phyloP scores from a whole-genome alignment of 2,888 invertebrate species.

The Cheilosia urbana region DNA sequence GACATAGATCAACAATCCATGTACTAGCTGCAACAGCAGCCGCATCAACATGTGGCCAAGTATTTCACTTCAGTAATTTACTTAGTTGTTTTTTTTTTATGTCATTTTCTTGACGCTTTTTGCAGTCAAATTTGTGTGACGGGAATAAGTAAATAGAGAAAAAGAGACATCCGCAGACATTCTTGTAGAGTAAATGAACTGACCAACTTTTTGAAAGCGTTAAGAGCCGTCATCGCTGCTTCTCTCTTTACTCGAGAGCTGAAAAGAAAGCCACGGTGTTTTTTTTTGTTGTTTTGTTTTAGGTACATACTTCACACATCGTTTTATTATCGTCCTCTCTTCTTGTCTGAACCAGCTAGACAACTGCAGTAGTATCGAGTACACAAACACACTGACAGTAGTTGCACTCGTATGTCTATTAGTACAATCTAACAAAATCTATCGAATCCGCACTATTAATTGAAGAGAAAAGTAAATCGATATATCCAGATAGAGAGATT shows the following conservation, averaged over 20 bases:
- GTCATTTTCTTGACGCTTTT: conserved; percentile 1
- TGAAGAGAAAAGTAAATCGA: conserved; percentile 45
- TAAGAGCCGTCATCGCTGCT: conserved; percentile 21
- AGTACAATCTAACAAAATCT: conserved; percentile 17
- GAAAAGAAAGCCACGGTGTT: conserved; percentile 65
- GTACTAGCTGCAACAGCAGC: conserved; percentile 6
- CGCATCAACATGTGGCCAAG: conserved; percentile 25
- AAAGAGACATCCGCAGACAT: conserved; percentile 18
- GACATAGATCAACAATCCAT: conserved; percentile 55
- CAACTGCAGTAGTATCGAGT: conserved; percentile 4
- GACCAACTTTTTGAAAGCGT: conserved; percentile 45
- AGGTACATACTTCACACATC: conserved; percentile 56
- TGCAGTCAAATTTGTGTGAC: conserved; percentile 28
- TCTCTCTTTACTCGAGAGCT: conserved; percentile 9
- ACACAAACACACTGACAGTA: conserved; percentile 2
- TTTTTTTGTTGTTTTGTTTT: background rate
- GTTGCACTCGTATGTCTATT: conserved; percentile 22
- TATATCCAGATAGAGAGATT: conserved; percentile 35
- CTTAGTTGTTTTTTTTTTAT: conserved; percentile 1
- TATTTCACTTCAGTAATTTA: conserved; percentile 40
- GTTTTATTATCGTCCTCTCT: conserved; percentile 24
- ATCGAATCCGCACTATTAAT: conserved; percentile 22
- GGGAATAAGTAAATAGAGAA: conserved; percentile 62
- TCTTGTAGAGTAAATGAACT: conserved; percentile 9
- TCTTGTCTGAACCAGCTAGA: conserved; percentile 18